These are phyloP conservation scores for Rambutsinella grinnellia DNA, from an alignment of 2,888 invertebrate species.

Conservation along the genomic window DNA sequence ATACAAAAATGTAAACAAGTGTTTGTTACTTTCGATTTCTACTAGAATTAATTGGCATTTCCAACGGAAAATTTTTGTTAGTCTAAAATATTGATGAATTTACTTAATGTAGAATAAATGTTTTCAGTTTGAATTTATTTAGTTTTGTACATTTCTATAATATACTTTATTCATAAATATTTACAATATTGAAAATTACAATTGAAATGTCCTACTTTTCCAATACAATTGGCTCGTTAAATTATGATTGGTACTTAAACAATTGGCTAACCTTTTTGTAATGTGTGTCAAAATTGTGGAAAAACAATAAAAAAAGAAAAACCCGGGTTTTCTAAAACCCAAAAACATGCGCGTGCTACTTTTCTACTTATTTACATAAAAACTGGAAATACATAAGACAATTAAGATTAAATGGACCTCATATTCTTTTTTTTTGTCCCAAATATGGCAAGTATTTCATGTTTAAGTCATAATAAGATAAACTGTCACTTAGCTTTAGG, in stretches of 20 bases:
- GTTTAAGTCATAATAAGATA: too few relatives aligned
- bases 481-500: too few relatives aligned
- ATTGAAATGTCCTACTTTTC: background rate
- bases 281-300: conserved; percentile 42
- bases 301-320: conserved; percentile 40
- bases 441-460: too few relatives aligned
- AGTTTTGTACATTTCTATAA: conserved; percentile 43
- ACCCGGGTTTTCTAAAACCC: conserved; percentile 32
- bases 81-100: too few relatives aligned
- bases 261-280: conserved; percentile 36
- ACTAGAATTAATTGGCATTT: background rate
- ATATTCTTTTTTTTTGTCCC: too few relatives aligned
- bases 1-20: background rate
- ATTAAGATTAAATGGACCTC: too few relatives aligned
- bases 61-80: background rate
- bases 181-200: conserved; percentile 1
- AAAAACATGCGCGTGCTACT: conserved; percentile 8
- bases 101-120: background rate
- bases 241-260: conserved; percentile 1
- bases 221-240: conserved; percentile 26
- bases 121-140: conserved; percentile 1
- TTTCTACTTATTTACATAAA: too few relatives aligned
- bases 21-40: background rate
- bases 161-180: background rate
- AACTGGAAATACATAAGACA: too few relatives aligned